Percentiles rank a stretch among this genome's conserved stretches.
These are phyloP conservation scores for Drosophila ezoana DNA, from an alignment of 2,888 invertebrate species.

Conservation along the genomic window DNA sequence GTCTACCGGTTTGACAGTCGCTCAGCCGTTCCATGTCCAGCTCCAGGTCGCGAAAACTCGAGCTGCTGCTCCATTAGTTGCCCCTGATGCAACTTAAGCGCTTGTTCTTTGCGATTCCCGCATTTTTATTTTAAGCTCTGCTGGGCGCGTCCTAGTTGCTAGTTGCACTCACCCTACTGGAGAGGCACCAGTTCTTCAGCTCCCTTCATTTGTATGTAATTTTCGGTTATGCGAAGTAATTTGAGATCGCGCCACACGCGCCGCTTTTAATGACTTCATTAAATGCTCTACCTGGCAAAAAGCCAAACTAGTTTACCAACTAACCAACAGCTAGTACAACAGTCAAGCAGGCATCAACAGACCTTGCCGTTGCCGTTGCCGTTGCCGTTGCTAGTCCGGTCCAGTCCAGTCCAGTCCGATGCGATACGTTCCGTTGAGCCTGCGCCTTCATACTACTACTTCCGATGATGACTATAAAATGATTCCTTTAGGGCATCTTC, in stretches of 20 bases:
- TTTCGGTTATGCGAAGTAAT: slow-evolving; percentile 83
- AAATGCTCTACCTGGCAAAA: slow-evolving; percentile 59
- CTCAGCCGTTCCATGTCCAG: slow-evolving; percentile 46
- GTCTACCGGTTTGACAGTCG: slow-evolving; percentile 75
- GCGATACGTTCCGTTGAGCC: neutral
- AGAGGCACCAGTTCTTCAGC: neutral
- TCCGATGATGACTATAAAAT: slow-evolving; percentile 75
- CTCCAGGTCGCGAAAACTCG: slow-evolving; percentile 25
- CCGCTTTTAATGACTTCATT: slow-evolving; percentile 84
- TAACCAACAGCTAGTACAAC: slow-evolving; percentile 20
- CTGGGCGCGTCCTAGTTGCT: slow-evolving; percentile 51
- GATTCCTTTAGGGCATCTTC: slow-evolving; percentile 73
- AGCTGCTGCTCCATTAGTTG: slow-evolving; percentile 62
- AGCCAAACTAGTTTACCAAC: slow-evolving; percentile 57
- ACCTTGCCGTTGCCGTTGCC: slow-evolving; percentile 1
- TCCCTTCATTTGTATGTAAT: slow-evolving; percentile 70
- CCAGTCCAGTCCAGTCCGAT: neutral
- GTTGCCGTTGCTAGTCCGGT: no score
- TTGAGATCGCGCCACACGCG: slow-evolving; percentile 84
- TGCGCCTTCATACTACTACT: slow-evolving; percentile 59
- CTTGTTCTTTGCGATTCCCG: slow-evolving; percentile 34
- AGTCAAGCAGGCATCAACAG: slow-evolving; percentile 31
- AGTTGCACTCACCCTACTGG: slow-evolving; percentile 27
- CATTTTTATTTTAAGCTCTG: slow-evolving; percentile 62
- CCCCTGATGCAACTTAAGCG: slow-evolving; percentile 47